phyloP scores from a whole-genome alignment of 23 tunicate genomes.

The Diplosoma virens region DNA sequence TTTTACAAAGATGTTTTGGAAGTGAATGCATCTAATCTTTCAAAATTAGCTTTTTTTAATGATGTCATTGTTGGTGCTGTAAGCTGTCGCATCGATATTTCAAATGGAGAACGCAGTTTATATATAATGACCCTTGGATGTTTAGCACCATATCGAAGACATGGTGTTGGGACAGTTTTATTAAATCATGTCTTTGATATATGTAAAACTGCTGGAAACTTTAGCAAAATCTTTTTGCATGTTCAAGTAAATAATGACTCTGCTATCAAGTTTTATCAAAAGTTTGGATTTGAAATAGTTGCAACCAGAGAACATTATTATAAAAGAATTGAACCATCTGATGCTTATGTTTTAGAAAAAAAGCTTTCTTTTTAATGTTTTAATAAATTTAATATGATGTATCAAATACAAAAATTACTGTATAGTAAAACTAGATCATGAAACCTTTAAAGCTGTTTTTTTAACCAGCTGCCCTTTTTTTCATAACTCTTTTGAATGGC shows the following conservation, averaged over 20 bases:
- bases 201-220: conserved; percentile 53
- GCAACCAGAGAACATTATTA: conserved; percentile 86
- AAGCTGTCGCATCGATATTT: conserved; percentile 77
- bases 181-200: conserved; percentile 80
- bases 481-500: too few relatives aligned
- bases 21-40: conserved; percentile 65
- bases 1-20: conserved; percentile 95
- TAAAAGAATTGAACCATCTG: conserved; percentile 94
- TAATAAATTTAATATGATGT: too few relatives aligned
- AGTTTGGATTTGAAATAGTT: conserved; percentile 85
- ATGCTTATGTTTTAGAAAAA: conserved; percentile 93
- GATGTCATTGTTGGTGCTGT: conserved; percentile 97
- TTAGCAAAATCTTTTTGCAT: conserved; percentile 68
- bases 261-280: conserved; percentile 76
- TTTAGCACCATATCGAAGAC: conserved; percentile 80
- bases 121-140: conserved; percentile 99
- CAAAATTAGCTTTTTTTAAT: conserved; percentile 92
- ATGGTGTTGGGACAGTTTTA: conserved; percentile 82
- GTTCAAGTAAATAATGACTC: conserved; percentile 92
- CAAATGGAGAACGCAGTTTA: conserved; percentile 55
- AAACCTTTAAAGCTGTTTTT: too few relatives aligned
- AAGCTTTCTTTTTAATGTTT: too few relatives aligned
- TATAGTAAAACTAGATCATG: too few relatives aligned
- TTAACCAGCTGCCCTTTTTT: too few relatives aligned
- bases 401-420: too few relatives aligned